These are phyloP conservation scores for Neoniphon sammara DNA, from an alignment of 2,797 vertebrate genomes.

Conservation along the genomic window DNA sequence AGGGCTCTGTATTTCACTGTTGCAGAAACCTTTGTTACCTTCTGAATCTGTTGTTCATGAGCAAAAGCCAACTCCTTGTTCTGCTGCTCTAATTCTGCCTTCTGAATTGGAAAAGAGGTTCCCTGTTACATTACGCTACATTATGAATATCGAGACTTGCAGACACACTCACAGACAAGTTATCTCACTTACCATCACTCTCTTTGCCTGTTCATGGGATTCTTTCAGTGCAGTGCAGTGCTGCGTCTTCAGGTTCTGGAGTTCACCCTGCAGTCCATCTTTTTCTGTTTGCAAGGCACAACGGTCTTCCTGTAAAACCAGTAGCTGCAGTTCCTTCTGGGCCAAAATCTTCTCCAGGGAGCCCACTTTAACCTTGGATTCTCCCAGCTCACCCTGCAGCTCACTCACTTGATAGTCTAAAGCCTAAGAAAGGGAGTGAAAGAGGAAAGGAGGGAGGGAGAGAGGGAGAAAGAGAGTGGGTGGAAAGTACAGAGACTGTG, in stretches of 20 bases:
- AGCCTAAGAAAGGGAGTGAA: slow-evolving; percentile 28
- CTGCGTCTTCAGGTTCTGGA: slow-evolving; percentile 58
- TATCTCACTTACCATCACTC: slow-evolving; percentile 50
- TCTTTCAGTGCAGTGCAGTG: slow-evolving; percentile 57
- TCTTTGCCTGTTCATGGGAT: slow-evolving; percentile 56
- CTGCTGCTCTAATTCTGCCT: slow-evolving; percentile 65
- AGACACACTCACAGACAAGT: background rate
- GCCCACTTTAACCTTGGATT: slow-evolving; percentile 48
- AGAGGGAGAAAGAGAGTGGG: background rate
- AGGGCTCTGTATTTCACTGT: background rate
- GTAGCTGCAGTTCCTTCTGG: slow-evolving; percentile 81
- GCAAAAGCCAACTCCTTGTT: slow-evolving; percentile 56
- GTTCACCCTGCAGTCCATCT: slow-evolving; percentile 69
- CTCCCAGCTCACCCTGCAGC: slow-evolving; percentile 62
- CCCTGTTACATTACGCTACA: background rate
- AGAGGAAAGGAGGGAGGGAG: background rate
- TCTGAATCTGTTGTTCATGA: slow-evolving; percentile 68
- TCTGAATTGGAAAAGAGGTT: slow-evolving; percentile 53
- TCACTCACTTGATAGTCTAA: slow-evolving; percentile 35
- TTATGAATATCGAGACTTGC: background rate
- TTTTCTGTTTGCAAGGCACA: slow-evolving; percentile 62
- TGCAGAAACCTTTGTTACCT: slow-evolving; percentile 51
- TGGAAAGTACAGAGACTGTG: background rate
- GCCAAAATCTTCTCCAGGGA: slow-evolving; percentile 76
- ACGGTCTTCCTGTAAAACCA: slow-evolving; percentile 60